These are phyloP conservation scores for Neolamprologus sp. DNA, from an alignment of 2,113 vertebrate genomes.

Conservation along the genomic window DNA sequence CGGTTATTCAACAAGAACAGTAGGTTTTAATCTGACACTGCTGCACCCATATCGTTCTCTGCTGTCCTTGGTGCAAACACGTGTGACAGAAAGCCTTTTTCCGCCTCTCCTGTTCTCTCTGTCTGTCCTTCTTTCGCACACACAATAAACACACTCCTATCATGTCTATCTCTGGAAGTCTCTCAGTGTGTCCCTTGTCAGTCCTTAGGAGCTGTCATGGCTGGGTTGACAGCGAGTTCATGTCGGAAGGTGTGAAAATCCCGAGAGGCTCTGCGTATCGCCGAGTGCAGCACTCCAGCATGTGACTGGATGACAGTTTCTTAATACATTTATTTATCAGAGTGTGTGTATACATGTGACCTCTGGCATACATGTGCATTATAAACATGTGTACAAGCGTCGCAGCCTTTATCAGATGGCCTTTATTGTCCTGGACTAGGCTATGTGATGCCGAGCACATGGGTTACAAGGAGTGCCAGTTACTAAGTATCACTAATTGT, in stretches of 20 bases:
- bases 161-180: neutral
- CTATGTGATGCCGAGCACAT: neutral
- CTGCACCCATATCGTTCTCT: neutral
- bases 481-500: neutral
- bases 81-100: constrained; percentile 7
- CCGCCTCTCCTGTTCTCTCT: neutral
- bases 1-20: neutral
- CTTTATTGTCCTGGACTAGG: neutral
- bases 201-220: neutral
- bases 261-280: neutral
- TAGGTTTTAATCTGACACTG: neutral
- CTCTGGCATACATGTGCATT: neutral
- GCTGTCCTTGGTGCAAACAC: neutral
- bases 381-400: neutral
- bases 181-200: neutral
- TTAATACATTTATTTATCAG: constrained; percentile 12
- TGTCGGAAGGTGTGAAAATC: constrained; percentile 20
- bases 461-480: neutral
- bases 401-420: neutral
- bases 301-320: neutral
- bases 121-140: neutral
- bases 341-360: neutral
- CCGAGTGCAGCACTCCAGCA: neutral
- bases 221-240: constrained; percentile 28
- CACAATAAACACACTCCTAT: neutral